A percentile compares a stretch with the other conserved stretches of the same genome.
These are phyloP conservation scores for Andrena marginata DNA, from an alignment of 2,888 invertebrate species.

Conservation along the genomic window DNA sequence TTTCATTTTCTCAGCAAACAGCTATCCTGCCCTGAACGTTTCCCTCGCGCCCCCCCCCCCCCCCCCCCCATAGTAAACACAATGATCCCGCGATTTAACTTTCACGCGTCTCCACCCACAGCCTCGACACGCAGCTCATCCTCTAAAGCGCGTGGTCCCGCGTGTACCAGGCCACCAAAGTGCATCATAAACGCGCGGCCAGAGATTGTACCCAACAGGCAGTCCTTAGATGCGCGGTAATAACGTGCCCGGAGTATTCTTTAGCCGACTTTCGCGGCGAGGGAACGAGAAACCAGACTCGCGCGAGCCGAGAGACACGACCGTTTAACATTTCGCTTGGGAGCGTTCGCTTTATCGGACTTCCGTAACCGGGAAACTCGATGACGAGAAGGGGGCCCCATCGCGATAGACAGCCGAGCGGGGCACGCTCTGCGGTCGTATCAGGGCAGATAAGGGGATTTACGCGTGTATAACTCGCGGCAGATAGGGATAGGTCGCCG, in stretches of 20 bases:
- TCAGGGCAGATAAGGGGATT: constrained; percentile 64
- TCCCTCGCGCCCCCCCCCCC: background rate
- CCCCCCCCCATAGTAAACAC: background rate
- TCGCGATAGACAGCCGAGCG: background rate
- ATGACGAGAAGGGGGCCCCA: background rate
- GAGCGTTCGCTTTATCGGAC: constrained; percentile 27
- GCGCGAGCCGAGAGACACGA: background rate
- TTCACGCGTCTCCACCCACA: constrained; percentile 19
- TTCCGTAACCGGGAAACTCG: constrained; percentile 35
- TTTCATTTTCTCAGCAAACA: background rate
- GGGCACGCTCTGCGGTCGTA: constrained; percentile 42
- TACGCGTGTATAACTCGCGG: constrained; percentile 62
- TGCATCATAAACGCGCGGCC: constrained; percentile 14
- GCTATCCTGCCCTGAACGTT: background rate
- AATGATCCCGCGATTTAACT: background rate
- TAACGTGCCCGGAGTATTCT: background rate
- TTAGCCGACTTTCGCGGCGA: constrained; percentile 26
- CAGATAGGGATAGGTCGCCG: constrained; percentile 62
- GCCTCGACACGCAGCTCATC: background rate
- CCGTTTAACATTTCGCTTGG: constrained; percentile 10
- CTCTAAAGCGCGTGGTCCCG: constrained; percentile 1
- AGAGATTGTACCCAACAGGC: background rate
- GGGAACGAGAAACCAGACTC: background rate
- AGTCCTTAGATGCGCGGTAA: background rate
- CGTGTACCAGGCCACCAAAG: background rate